Conservation (phyloP, 2,113 vertebrate genomes). For the Forbesichthys papilliferus region DNA sequence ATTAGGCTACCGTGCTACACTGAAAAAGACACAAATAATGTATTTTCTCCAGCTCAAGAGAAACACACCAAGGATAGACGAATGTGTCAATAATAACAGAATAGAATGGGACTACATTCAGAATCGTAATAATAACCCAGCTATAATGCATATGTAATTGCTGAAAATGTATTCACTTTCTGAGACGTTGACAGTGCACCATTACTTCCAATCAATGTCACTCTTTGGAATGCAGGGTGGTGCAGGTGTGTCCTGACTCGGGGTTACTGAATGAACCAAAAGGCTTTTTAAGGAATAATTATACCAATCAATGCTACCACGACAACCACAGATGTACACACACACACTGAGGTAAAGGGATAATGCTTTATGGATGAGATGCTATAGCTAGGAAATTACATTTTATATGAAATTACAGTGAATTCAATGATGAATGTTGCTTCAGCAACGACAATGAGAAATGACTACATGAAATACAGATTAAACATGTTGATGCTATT, state of each 20-base stretch:
- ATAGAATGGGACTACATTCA: too few species aligned
- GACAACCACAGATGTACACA: background rate
- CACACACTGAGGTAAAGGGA: background rate
- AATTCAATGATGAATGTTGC: constrained; percentile 5
- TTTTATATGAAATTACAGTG: constrained; percentile 25
- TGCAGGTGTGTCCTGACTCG: background rate
- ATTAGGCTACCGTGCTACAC: too few species aligned
- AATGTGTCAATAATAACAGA: background rate
- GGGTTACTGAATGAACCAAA: background rate
- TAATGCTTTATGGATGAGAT: too few species aligned
- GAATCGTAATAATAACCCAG: too few species aligned
- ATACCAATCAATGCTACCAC: constrained; percentile 9
- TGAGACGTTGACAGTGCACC: background rate
- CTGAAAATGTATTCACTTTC: too few species aligned
- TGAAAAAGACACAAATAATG: too few species aligned
- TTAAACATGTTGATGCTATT: too few species aligned
- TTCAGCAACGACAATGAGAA: too few species aligned
- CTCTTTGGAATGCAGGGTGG: constrained; percentile 1
- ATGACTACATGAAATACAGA: too few species aligned
- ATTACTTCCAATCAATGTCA: background rate
- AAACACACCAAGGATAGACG: background rate
- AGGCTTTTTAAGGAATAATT: constrained; percentile 20
- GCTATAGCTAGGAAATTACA: background rate
- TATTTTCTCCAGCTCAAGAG: background rate
- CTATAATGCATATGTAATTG: too few species aligned